Base-by-base conservation (phyloP, 2,113 vertebrate species). In the Himantopus leucocephalus region DNA sequence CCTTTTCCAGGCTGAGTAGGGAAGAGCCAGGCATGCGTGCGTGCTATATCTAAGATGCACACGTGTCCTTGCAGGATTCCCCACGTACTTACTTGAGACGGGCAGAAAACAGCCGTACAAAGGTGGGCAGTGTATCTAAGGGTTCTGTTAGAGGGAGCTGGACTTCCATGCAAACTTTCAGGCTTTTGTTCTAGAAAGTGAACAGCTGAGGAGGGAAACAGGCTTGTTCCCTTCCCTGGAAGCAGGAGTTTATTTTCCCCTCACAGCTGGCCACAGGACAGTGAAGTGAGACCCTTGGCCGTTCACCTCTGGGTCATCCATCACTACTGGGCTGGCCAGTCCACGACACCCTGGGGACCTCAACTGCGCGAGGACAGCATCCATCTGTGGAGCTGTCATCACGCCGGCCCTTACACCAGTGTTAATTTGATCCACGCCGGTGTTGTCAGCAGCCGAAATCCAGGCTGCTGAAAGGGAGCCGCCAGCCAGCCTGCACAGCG, bases 331-430 rank as follows among this genome's bases (percentile, higher is more conserved):
- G 23, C 67, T 72, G 37, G 37, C 35, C 2, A 8, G 24, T 29
- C 48, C 2, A 9, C 2, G 1, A 26, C 3, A 0, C n/a, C 27
- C 29, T 1, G 1, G 41, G 72, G 62, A 48, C 52, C 8, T 5
- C 18, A 39, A 3, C 43, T 2, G 29, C 5, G 2, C 23, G 4
- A 14, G 63, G 53, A 59, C 55, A 32, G 63, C 3, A 3, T 24
- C 73, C 1, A 1, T 52, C 58, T 43, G 23, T 1, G 0, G 48
- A 63, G n/a, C 85, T 88, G 86, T 72, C 67, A 39, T 55, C 47
- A 1, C 2, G 3, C 32, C 9, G 5, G 77, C 45, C 43, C 18
- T 26, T 37, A 14, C 47, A 23, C 55, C 24, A 3, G 24, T 30
- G 86, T 50, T 81, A 48, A 73, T 73, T 50, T 81, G 75, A 73